Percentiles rank a stretch among this genome's conserved stretches.
Conservation (phyloP, 2,888 invertebrate species). For the Hartigia nigra region DNA sequence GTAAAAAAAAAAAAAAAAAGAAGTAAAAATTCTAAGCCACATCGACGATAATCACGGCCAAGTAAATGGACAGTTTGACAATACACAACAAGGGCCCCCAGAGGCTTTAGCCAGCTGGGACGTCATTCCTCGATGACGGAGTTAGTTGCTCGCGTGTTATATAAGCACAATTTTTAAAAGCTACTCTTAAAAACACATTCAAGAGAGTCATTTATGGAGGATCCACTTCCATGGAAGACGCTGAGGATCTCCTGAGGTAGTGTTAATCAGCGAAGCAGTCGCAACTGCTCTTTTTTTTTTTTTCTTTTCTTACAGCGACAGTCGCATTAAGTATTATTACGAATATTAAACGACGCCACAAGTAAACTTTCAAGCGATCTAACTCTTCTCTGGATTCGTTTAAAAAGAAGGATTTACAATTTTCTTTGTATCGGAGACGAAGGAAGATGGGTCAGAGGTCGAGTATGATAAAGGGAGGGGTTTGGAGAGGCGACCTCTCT, state of each 20-base stretch:
- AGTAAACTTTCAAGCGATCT: no score
- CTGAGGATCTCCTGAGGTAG: neutral
- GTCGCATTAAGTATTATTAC: neutral
- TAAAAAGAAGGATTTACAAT: neutral
- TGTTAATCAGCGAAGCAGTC: neutral
- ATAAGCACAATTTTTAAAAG: neutral
- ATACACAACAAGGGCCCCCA: slow-evolving; percentile 64
- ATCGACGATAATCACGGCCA: slow-evolving; percentile 33
- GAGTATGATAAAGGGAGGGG: no score
- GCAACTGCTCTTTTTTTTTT: neutral
- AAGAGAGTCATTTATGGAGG: neutral
- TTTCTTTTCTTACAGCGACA: neutral
- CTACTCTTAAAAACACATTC: neutral
- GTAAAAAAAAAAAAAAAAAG: slow-evolving; percentile 23
- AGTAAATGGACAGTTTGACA: slow-evolving; percentile 51
- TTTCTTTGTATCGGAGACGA: neutral
- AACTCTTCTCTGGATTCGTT: no score
- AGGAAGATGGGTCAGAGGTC: neutral
- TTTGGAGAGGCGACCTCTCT: neutral
- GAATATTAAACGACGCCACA: neutral
- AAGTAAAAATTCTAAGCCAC: slow-evolving; percentile 45
- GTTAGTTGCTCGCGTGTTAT: slow-evolving; percentile 4
- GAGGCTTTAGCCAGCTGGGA: slow-evolving; percentile 37
- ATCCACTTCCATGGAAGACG: neutral
- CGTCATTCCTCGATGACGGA: slow-evolving; percentile 4